Base-by-base conservation (phyloP, 2,888 invertebrate species). In the Vesta saturnalis region DNA sequence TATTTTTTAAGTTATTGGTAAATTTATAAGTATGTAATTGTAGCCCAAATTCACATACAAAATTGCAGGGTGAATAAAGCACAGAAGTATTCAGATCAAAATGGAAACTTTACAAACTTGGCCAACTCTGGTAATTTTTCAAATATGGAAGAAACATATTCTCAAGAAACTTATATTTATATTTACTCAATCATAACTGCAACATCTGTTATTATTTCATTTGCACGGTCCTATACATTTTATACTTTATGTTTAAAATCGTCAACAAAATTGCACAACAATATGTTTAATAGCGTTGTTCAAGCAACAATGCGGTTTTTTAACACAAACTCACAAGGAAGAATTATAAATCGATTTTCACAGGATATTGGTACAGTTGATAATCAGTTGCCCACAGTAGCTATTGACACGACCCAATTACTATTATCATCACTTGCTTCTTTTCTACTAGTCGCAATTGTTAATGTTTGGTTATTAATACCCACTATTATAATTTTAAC, bases 231-330 rank as follows among this genome's bases (percentile, higher is more conserved):
- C 1, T 88, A 89, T 49, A 84, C 89, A 0, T 92, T 92, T 84
- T 93, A 92, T 78, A 84, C 88, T 85, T 79, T 86, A 70, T 88
- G 88, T 71, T 92, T 95, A 89, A 88, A 86, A 43, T 92, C 95
- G 0, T 94, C 96, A 0, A 90, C 88, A 2, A 87, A 85, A 2
- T 85, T 97, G 0, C 97, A 97, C 84, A 91, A 94, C 82, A 85
- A 83, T 15, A 96, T 96, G 95, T 95, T 96, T 82, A 83, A 86
- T 14, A 87, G 91, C 23, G 90, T 97, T 16, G 91, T 94, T 1
- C 87, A 92, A 15, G 92, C 94, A 0, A 90, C 93, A 0, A 93
- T 95, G 89, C 86, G 89, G 16, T 97, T 97, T 85, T 97, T 96
- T 85, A 94, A 95, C 80, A 89, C 89, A 3, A 96, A 96, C 83